These are phyloP conservation scores for Apteryx mantelli DNA, from an alignment of 2,113 vertebrate genomes.

Conservation along the genomic window DNA sequence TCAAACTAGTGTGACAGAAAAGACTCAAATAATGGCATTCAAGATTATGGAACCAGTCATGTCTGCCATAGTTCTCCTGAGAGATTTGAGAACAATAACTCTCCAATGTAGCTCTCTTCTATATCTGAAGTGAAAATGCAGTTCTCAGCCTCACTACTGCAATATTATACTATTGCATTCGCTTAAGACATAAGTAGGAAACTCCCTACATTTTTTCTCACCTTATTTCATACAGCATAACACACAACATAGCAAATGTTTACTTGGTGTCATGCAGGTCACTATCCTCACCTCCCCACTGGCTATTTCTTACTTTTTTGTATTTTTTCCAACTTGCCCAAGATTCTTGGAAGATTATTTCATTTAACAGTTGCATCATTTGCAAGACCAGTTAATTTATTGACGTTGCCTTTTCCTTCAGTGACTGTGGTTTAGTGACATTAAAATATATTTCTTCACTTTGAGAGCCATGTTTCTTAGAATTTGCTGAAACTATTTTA, in stretches of 20 bases:
- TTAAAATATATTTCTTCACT: neutral
- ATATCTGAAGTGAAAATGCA: conserved; percentile 52
- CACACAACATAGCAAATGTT: neutral
- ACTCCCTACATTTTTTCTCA: conserved; percentile 42
- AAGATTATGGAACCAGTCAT: conserved; percentile 35
- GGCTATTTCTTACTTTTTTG: neutral
- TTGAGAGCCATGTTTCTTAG: neutral
- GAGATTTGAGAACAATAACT: conserved; percentile 48
- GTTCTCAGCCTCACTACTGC: neutral
- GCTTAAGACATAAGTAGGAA: conserved; percentile 31
- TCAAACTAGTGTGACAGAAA: conserved; percentile 74
- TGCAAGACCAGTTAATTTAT: neutral
- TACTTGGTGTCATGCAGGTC: neutral
- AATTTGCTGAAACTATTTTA: neutral
- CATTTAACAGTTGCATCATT: neutral
- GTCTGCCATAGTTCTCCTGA: conserved; percentile 52
- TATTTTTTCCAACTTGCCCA: neutral
- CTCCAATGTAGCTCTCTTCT: conserved; percentile 44
- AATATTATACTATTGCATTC: conserved; percentile 13
- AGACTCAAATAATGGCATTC: conserved; percentile 71
- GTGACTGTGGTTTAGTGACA: neutral
- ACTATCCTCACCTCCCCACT: neutral
- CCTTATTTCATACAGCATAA: conserved; percentile 2
- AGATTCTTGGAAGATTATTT: neutral
- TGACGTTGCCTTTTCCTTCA: neutral